Evolutionary conservation across 1,140 invertebrate genomes (phyloP).

Genomic region (Lepidotrigona ventralis): DNA sequence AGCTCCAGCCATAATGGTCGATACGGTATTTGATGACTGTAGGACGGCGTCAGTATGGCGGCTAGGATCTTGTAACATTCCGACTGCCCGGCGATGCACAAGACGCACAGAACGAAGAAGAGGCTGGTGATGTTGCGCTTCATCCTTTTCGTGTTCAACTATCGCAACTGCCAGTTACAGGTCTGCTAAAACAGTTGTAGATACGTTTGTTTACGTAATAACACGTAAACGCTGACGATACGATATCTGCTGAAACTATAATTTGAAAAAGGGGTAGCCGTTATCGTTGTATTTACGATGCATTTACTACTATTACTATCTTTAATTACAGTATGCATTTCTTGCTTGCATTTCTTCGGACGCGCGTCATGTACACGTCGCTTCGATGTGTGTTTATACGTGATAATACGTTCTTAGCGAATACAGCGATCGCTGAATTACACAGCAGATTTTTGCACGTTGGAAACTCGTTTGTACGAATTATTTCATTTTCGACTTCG

Average conservation of each 20-base stretch:
- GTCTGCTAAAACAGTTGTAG: neutral
- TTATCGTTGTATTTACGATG: neutral
- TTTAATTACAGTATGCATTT: rapidly evolving
- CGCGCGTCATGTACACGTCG: rapidly evolving
- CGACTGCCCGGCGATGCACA: neutral
- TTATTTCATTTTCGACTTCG: no score
- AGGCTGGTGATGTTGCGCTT: neutral
- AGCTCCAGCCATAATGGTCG: slow-evolving; percentile 71
- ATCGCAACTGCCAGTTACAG: rapidly evolving
- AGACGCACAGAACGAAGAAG: neutral
- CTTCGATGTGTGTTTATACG: neutral
- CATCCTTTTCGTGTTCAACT: neutral
- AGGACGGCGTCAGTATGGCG: slow-evolving; percentile 77
- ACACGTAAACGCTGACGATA: no score
- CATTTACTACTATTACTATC: rapidly evolving
- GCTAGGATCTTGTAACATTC: slow-evolving; percentile 78
- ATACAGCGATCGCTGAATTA: no score
- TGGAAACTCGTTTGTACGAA: no score
- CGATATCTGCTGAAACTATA: rapidly evolving
- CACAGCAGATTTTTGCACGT: no score
- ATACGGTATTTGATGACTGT: slow-evolving; percentile 82
- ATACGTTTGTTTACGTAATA: neutral
- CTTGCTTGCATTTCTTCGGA: no score
- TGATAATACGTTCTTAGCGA: no score
- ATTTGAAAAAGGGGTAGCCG: rapidly evolving